phyloP scores from a whole-genome alignment of 2,113 vertebrate species.

The Stegostoma tigrinum region DNA sequence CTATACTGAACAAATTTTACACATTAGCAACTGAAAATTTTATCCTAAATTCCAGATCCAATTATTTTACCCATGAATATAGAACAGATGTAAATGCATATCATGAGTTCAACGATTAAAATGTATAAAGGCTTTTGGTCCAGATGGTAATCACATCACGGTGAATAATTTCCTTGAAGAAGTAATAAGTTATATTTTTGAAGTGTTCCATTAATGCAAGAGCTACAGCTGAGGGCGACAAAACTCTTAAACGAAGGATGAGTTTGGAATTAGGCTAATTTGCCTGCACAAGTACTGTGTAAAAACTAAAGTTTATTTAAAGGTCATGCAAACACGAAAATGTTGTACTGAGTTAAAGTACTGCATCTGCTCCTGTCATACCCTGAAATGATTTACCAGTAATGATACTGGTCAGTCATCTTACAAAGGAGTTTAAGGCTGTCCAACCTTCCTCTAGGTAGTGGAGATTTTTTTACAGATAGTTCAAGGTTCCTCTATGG shows the following conservation, averaged over 20 bases:
- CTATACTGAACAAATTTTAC: neutral
- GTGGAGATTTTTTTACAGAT: too few species aligned
- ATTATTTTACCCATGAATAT: constrained; percentile 10
- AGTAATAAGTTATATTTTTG: neutral
- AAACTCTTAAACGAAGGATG: neutral
- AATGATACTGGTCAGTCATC: too few species aligned
- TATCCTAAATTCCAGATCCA: constrained; percentile 10
- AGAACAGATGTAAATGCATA: neutral
- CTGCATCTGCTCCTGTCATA: too few species aligned
- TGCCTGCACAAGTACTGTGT: neutral
- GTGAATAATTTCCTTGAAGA: constrained; percentile 17
- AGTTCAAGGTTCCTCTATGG: too few species aligned
- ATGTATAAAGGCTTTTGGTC: neutral
- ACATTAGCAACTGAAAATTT: constrained; percentile 8
- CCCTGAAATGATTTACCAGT: too few species aligned
- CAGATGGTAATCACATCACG: neutral
- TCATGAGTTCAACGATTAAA: neutral
- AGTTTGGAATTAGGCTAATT: neutral
- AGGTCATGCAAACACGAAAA: too few species aligned
- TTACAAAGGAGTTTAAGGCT: too few species aligned
- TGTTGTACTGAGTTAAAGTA: too few species aligned
- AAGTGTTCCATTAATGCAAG: neutral
- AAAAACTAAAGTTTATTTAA: neutral
- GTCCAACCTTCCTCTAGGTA: too few species aligned
- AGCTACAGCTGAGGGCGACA: neutral